Evolutionary conservation across 2,888 invertebrate genomes (phyloP).

Genomic region (Hofmannophila pseudospretella): DNA sequence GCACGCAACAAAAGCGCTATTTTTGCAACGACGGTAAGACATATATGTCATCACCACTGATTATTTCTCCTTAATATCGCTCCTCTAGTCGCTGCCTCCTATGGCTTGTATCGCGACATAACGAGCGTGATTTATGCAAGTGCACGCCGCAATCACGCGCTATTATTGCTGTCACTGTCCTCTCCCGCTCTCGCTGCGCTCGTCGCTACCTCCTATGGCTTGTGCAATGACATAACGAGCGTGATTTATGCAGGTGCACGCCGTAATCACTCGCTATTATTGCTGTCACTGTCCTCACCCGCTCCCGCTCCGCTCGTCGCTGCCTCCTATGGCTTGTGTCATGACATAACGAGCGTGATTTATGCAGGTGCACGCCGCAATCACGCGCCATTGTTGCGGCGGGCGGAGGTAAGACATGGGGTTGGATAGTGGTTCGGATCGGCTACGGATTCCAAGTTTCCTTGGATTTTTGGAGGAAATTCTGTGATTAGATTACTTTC

Average conservation of each 20-base stretch:
- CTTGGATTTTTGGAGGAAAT: neutral
- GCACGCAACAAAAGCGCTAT: constrained; percentile 59
- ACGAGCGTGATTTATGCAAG: constrained; percentile 61
- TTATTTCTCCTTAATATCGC: too few species aligned
- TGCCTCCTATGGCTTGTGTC: constrained; percentile 14
- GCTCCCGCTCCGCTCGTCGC: constrained; percentile 1
- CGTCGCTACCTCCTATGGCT: too few species aligned
- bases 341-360: constrained; percentile 42
- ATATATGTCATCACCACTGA: too few species aligned
- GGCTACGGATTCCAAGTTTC: neutral
- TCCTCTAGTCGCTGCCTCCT: too few species aligned
- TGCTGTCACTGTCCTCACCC: too few species aligned
- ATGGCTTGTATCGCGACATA: constrained; percentile 21
- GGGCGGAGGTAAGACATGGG: constrained; percentile 22
- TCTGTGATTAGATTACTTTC: neutral
- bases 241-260: too few species aligned
- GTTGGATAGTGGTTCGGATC: constrained; percentile 4
- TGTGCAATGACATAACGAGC: too few species aligned
- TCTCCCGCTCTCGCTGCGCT: too few species aligned
- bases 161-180: too few species aligned
- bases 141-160: constrained; percentile 53
- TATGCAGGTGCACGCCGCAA: constrained; percentile 64
- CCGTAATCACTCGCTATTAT: constrained; percentile 28
- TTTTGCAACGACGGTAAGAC: too few species aligned
- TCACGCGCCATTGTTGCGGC: constrained; percentile 53